Conservation (phyloP, 2,113 vertebrate species). For the Odontesthes bonariensis region DNA sequence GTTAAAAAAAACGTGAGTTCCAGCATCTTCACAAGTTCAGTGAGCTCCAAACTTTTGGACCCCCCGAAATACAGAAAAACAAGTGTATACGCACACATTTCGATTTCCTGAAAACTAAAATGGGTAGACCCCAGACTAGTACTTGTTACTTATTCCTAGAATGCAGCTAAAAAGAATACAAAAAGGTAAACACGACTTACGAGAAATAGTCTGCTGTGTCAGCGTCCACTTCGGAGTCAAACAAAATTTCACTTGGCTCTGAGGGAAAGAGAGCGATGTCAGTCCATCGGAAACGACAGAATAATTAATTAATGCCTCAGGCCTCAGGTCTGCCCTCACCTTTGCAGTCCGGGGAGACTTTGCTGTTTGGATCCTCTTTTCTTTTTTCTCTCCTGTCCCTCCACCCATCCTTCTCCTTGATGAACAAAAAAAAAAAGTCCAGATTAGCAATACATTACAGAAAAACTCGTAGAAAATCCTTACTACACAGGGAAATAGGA, state of each 20-base stretch:
- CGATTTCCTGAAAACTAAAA: too few species aligned
- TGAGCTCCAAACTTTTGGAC: too few species aligned
- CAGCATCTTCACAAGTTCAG: too few species aligned
- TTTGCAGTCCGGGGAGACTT: conserved; percentile 61
- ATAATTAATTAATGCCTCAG: neutral
- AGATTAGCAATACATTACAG: neutral
- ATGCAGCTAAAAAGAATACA: neutral
- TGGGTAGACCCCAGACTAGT: neutral
- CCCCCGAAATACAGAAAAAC: too few species aligned
- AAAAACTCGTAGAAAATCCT: neutral
- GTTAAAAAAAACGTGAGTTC: too few species aligned
- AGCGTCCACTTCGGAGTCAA: conserved; percentile 79
- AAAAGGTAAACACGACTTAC: conserved; percentile 73
- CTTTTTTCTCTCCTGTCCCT: conserved; percentile 42
- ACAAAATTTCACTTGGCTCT: conserved; percentile 79
- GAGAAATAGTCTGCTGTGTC: conserved; percentile 88
- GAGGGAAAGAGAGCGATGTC: conserved; percentile 14
- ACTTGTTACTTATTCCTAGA: too few species aligned
- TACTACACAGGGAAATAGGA: neutral
- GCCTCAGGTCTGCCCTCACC: conserved; percentile 66
- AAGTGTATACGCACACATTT: too few species aligned
- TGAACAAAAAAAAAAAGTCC: neutral
- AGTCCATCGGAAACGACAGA: neutral
- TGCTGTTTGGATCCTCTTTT: conserved; percentile 51
- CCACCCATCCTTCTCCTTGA: conserved; percentile 76